phyloP scores from a whole-genome alignment of 2,113 vertebrate species.

The Amia ocellicauda region DNA sequence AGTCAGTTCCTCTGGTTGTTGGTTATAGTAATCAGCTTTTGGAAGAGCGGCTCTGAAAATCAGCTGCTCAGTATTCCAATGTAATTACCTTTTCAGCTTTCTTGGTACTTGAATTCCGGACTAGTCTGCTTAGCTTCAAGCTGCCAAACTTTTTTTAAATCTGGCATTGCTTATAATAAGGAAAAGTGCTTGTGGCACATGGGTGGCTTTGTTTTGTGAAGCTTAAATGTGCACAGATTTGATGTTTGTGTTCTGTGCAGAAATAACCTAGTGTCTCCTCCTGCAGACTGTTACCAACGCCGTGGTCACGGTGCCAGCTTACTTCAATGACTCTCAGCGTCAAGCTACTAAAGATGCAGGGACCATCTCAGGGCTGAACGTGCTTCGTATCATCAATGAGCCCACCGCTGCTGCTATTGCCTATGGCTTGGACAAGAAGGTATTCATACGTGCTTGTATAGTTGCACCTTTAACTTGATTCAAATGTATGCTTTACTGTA shows the following conservation, averaged over 20 bases:
- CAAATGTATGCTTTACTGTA: no score
- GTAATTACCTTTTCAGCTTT: no score
- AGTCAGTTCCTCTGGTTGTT: not conserved
- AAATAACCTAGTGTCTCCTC: no score
- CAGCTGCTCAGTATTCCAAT: no score
- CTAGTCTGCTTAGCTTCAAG: no score
- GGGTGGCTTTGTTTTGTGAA: not conserved
- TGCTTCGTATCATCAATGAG: constrained; percentile 72
- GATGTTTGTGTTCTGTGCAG: not conserved
- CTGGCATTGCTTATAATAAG: no score
- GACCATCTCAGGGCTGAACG: constrained; percentile 69
- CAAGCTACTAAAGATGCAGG: constrained; percentile 73
- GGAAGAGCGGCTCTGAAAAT: no score
- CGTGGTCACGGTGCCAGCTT: constrained; percentile 71
- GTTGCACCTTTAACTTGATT: no score
- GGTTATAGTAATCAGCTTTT: no score
- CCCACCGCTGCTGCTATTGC: constrained; percentile 74
- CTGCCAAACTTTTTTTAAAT: no score
- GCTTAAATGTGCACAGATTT: not conserved
- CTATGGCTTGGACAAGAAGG: constrained; percentile 71
- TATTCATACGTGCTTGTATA: constrained; percentile 27
- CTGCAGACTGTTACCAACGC: constrained; percentile 65
- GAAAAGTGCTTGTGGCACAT: no score
- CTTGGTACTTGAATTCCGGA: no score
- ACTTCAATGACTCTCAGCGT: constrained; percentile 73